Base-by-base conservation (phyloP, 2,797 vertebrate genomes). In the Miichthys miiuy region DNA sequence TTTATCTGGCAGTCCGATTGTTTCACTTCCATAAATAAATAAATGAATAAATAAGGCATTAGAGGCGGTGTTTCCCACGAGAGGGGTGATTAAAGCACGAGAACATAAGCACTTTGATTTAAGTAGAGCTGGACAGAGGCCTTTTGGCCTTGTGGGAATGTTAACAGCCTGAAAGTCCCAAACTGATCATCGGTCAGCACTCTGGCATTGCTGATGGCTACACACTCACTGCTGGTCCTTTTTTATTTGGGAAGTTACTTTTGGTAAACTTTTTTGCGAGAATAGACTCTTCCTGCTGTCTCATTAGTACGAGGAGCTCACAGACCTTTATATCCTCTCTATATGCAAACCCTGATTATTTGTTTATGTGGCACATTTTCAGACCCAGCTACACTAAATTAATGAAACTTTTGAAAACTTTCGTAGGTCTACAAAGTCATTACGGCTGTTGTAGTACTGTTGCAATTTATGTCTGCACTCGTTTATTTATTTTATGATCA, bases 21-120 rank as follows among this genome's bases (percentile, higher is more conserved):
- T 68, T 86, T 84, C 52, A 63, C 74, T 87, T 74, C 88, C 72
- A 89, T 88, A 68, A 85, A 86, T 68, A 70, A 75, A 80, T 17
- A 68, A 85, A 86, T 68, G 68, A 75, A 80, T 17, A 68, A 75
- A 27, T 25, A 68, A 75, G 27, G 51, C 80, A 34, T 81, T 20
- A 30, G 56, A 68, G 56, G 12, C 27, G 63, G 4, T 47, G 57
- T 34, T 80, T 73, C 50, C 55, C 65, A n/a, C 2, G 77, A 68
- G 72, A 30, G 62, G 21, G 25, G 58, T 5, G 55, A 65, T 75
- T 65, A 83, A 77, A 81, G 58, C 65, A 68, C 23, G 30, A 50
- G 5, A 68, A 41, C 14, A 3, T 44, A 27, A 66, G 66, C 47
- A 60, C 57, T 74, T 65, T 70, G 77, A 79, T 82, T 68, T 63